Conservation (phyloP, 2,113 vertebrate genomes). For the Sceloporus undulatus region DNA sequence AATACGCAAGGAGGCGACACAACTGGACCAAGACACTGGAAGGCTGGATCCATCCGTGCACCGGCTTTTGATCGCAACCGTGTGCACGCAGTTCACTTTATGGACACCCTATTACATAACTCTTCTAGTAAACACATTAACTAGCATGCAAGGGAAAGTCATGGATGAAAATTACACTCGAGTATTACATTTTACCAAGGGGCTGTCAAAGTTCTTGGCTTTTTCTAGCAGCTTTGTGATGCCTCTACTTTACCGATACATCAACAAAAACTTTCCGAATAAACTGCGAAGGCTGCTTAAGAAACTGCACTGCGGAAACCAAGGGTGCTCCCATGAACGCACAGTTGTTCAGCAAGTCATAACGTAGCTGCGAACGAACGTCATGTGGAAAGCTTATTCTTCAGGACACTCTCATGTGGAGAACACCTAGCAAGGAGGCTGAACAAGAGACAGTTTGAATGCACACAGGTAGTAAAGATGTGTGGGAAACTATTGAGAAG, state of each 20-base stretch:
- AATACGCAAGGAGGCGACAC: conserved; percentile 89
- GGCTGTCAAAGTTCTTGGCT: conserved; percentile 88
- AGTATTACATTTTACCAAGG: conserved; percentile 82
- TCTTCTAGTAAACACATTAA: conserved; percentile 87
- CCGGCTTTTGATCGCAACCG: conserved; percentile 89
- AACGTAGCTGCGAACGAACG: conserved; percentile 70
- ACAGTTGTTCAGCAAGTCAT: conserved; percentile 87
- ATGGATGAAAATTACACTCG: conserved; percentile 70
- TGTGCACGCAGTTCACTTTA: conserved; percentile 91
- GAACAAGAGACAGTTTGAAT: conserved; percentile 45
- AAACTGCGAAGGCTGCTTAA: conserved; percentile 88
- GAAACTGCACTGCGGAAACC: conserved; percentile 85
- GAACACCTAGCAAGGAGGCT: conserved; percentile 10
- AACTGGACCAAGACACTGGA: conserved; percentile 90
- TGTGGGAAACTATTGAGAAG: conserved; percentile 40
- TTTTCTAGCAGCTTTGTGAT: conserved; percentile 92
- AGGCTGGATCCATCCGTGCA: conserved; percentile 91
- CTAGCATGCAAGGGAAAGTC: conserved; percentile 74
- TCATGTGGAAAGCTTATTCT: background rate
- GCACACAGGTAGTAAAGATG: conserved; percentile 26
- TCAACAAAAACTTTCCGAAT: conserved; percentile 92
- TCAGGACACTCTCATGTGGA: background rate
- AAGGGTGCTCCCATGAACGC: conserved; percentile 84
- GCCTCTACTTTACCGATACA: conserved; percentile 91
- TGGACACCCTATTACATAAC: conserved; percentile 95